Conservation (phyloP, 2,888 invertebrate genomes). For the Tinea trinotella region DNA sequence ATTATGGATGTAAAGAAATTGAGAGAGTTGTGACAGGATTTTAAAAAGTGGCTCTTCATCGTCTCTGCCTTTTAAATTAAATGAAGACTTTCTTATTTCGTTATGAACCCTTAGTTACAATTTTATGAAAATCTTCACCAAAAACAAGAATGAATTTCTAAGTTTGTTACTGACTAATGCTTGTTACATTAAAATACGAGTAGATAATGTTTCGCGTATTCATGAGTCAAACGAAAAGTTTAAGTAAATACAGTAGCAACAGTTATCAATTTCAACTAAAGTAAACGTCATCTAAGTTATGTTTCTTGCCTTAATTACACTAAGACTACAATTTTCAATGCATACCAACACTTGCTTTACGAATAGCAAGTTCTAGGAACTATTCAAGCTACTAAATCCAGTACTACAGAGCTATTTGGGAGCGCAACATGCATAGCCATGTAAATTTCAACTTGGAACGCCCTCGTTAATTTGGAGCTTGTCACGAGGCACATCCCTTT, state of each 20-base stretch:
- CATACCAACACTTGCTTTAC: not conserved
- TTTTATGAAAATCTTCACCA: not conserved
- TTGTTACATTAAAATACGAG: too few relatives aligned
- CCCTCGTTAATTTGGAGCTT: slow-evolving; percentile 61
- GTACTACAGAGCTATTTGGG: slow-evolving; percentile 46
- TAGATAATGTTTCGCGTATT: too few relatives aligned
- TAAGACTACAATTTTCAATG: slow-evolving; percentile 6
- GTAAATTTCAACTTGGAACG: slow-evolving; percentile 53
- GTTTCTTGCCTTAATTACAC: slow-evolving; percentile 14
- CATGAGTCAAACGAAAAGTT: not conserved
- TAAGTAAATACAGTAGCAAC: not conserved
- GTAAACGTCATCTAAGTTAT: slow-evolving; percentile 1
- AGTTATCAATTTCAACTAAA: slow-evolving; percentile 7
- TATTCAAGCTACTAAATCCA: slow-evolving; percentile 61
- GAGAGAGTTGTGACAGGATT: too few relatives aligned
- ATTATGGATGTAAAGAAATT: too few relatives aligned
- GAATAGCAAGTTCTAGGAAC: slow-evolving; percentile 42
- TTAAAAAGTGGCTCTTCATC: too few relatives aligned
- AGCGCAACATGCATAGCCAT: slow-evolving; percentile 64
- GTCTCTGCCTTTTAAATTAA: too few relatives aligned
- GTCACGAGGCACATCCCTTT: slow-evolving; percentile 64
- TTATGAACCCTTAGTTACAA: too few relatives aligned
- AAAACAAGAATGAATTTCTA: too few relatives aligned
- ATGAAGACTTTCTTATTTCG: too few relatives aligned
- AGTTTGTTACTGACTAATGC: too few relatives aligned